Percentiles rank a stretch among this genome's conserved stretches.
phyloP scores from a whole-genome alignment of 2,888 invertebrate genomes.

The Drosophila gaucha region DNA sequence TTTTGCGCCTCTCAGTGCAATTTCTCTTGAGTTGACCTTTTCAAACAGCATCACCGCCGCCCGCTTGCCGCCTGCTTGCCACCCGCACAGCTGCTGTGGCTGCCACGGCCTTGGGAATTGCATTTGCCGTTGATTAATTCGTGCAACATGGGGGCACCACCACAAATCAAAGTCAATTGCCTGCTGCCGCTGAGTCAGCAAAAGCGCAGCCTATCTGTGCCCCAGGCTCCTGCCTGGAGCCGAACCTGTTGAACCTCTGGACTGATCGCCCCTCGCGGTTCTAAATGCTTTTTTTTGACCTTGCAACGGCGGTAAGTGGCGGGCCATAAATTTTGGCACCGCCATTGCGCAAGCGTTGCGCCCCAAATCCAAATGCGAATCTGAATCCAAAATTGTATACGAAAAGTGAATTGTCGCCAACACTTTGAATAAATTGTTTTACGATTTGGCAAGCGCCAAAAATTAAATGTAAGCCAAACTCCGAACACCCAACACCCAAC shows the following conservation, averaged over 20 bases:
- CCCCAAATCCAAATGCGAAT: slow-evolving; percentile 45
- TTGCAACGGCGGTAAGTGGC: slow-evolving; percentile 69
- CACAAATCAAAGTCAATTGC: slow-evolving; percentile 75
- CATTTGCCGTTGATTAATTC: slow-evolving; percentile 69
- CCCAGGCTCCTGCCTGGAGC: slow-evolving; percentile 28
- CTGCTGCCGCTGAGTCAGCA: slow-evolving; percentile 58
- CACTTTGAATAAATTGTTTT: slow-evolving; percentile 69
- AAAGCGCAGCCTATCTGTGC: slow-evolving; percentile 7
- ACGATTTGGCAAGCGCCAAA: slow-evolving; percentile 61
- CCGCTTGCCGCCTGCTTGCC: not conserved
- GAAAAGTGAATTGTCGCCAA: slow-evolving; percentile 75
- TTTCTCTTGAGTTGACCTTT: slow-evolving; percentile 78
- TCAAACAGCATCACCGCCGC: slow-evolving; percentile 21
- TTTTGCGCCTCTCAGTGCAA: slow-evolving; percentile 45
- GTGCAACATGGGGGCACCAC: slow-evolving; percentile 48
- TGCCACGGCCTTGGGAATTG: slow-evolving; percentile 70
- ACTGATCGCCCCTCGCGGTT: slow-evolving; percentile 22
- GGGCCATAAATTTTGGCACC: slow-evolving; percentile 68
- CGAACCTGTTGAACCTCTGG: slow-evolving; percentile 23
- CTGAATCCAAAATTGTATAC: slow-evolving; percentile 49
- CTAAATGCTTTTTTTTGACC: slow-evolving; percentile 74
- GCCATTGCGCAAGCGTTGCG: slow-evolving; percentile 63
- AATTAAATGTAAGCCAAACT: slow-evolving; percentile 32
- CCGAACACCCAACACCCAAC: slow-evolving; percentile 20
- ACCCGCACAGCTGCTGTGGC: slow-evolving; percentile 13